Conservation (phyloP, 2,888 invertebrate species). For the Dicyrtomina minuta region DNA sequence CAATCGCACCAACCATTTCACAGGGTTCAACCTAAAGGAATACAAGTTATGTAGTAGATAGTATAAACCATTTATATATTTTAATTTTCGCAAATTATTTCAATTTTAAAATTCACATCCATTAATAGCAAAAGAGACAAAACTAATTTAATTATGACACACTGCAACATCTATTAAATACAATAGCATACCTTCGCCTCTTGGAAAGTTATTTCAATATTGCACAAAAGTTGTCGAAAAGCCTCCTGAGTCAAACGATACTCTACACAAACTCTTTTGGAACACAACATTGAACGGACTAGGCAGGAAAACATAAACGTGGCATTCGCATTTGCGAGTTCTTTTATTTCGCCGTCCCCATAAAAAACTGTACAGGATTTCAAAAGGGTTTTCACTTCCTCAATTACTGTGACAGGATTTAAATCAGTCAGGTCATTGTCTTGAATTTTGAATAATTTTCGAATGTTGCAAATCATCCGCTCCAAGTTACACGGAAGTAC, state of each 20-base stretch:
- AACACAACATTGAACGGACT: conserved; percentile 89
- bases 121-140: too few relatives aligned
- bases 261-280: conserved; percentile 94
- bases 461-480: conserved; percentile 99
- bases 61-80: too few relatives aligned
- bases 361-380: conserved; percentile 89
- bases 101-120: too few relatives aligned
- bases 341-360: conserved; percentile 92
- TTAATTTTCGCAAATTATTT: too few relatives aligned
- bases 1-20: conserved; percentile 99
- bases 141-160: too few relatives aligned
- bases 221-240: conserved; percentile 99
- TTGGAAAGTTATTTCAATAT: conserved; percentile 97
- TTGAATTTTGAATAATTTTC: conserved; percentile 99
- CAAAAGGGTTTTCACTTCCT: conserved; percentile 82
- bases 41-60: too few relatives aligned
- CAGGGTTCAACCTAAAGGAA: conserved; percentile 69
- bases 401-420: conserved; percentile 87
- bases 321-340: conserved; percentile 96
- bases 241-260: conserved; percentile 92
- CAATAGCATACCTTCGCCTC: conserved; percentile 95
- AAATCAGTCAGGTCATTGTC: conserved; percentile 89
- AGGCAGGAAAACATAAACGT: conserved; percentile 95
- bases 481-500: conserved; percentile 97
- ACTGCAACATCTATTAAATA: too few relatives aligned